phyloP scores from a whole-genome alignment of 2,797 vertebrate genomes.

The Ctenopoma kingsleyae region DNA sequence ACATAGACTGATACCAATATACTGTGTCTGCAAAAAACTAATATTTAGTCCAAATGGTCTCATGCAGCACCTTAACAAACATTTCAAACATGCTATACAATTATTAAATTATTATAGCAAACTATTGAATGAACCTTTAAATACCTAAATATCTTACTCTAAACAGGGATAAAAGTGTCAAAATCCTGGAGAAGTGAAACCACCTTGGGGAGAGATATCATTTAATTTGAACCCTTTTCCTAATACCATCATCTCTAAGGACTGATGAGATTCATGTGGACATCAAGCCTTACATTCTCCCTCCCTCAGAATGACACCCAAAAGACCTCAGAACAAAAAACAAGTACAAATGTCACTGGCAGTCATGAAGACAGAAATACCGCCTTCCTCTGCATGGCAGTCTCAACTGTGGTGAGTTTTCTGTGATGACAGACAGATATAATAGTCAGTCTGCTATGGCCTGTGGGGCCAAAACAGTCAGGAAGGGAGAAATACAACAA shows the following conservation, averaged over 20 bases:
- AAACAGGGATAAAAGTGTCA: conserved; percentile 31
- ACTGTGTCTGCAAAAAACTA: no score
- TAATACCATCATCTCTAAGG: conserved; percentile 21
- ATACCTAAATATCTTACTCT: conserved; percentile 21
- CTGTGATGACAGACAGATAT: conserved; percentile 61
- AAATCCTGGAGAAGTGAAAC: conserved; percentile 30
- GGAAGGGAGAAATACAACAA: conserved; percentile 11
- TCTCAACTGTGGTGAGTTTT: conserved; percentile 40
- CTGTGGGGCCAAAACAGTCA: conserved; percentile 48
- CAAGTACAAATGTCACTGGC: conserved; percentile 62
- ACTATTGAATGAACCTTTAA: conserved; percentile 2
- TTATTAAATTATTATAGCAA: no score
- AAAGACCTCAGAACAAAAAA: conserved; percentile 53
- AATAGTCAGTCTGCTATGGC: conserved; percentile 47
- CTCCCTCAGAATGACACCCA: conserved; percentile 25
- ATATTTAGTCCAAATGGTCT: not conserved
- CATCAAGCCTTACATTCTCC: conserved; percentile 42
- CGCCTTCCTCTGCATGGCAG: conserved; percentile 38
- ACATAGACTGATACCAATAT: no score
- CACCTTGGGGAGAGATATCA: conserved; percentile 28
- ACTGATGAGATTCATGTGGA: conserved; percentile 62
- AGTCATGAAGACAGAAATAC: conserved; percentile 49
- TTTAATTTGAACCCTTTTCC: conserved; percentile 32
- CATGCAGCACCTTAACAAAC: not conserved
- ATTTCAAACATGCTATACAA: no score